Evolutionary conservation across 2,888 invertebrate species (phyloP).

Genomic region (Anticlea derivata): DNA sequence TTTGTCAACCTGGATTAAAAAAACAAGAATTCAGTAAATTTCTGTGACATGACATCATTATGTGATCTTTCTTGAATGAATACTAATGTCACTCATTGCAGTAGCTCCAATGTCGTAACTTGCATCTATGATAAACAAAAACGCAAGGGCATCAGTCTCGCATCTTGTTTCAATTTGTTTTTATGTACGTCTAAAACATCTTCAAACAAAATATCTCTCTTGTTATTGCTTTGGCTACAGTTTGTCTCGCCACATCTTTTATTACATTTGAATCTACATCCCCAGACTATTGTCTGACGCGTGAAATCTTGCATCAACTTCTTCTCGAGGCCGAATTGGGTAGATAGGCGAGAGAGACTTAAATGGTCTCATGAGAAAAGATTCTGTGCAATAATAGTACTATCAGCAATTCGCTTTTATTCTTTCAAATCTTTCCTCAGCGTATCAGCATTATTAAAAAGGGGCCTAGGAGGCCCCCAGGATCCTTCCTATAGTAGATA

Average conservation of each 20-base stretch:
- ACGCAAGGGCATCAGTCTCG: constrained; percentile 8
- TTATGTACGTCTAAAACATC: constrained; percentile 1
- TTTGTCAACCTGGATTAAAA: no score
- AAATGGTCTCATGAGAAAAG: constrained; percentile 10
- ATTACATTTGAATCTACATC: constrained; percentile 20
- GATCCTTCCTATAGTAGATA: no score
- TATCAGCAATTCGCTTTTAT: constrained; percentile 12
- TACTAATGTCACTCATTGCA: constrained; percentile 7
- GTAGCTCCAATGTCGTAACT: constrained; percentile 1
- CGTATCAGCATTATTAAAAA: no score
- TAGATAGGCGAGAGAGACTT: constrained; percentile 4
- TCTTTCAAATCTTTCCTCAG: background rate
- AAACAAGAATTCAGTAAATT: background rate
- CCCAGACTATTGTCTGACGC: constrained; percentile 19
- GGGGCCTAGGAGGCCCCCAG: no score
- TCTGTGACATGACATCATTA: constrained; percentile 3
- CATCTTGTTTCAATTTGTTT: constrained; percentile 12
- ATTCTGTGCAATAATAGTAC: background rate
- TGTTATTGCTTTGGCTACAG: constrained; percentile 10
- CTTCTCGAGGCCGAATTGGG: constrained; percentile 11
- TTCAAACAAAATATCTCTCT: no score
- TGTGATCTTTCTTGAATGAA: constrained; percentile 13
- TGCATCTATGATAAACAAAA: constrained; percentile 11
- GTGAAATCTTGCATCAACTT: constrained; percentile 13
- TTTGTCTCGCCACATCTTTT: constrained; percentile 17